Evolutionary conservation across 2,888 invertebrate species (phyloP).

Genomic region (Scelioninae gen. 2): DNA sequence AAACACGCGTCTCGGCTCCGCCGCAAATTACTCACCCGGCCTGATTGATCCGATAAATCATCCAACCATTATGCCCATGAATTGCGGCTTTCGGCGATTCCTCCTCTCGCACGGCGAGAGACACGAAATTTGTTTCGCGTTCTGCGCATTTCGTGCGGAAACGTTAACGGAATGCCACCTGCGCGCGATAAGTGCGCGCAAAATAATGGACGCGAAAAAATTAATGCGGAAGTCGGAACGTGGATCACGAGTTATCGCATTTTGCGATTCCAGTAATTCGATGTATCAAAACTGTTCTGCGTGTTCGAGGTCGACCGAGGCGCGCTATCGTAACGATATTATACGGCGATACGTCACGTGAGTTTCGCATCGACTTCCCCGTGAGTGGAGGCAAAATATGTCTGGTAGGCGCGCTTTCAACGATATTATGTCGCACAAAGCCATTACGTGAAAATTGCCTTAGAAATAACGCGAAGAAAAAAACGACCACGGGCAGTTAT

Average conservation of each 20-base stretch:
- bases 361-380: conserved; percentile 62
- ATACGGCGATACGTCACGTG: conserved; percentile 64
- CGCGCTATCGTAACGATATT: conserved; percentile 59
- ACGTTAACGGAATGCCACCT: conserved; percentile 39
- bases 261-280: conserved; percentile 58
- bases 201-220: conserved; percentile 44
- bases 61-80: conserved; percentile 22
- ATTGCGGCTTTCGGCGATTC: conserved; percentile 10
- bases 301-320: conserved; percentile 54
- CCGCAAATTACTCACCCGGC: conserved; percentile 13
- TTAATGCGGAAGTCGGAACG: conserved; percentile 50
- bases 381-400: conserved; percentile 57
- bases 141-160: conserved; percentile 27
- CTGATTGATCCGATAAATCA: conserved; percentile 37
- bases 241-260: conserved; percentile 58
- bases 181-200: conserved; percentile 37
- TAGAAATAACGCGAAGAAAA: conserved; percentile 51
- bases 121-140: conserved; percentile 35
- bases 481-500: conserved; percentile 40
- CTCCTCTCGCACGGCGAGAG: conserved; percentile 2
- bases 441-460: conserved; percentile 61
- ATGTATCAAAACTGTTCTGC: conserved; percentile 58
- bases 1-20: neutral
- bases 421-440: conserved; percentile 60
- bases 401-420: conserved; percentile 59